Conservation (phyloP, 2,113 vertebrate genomes). For the Canis aureus region DNA sequence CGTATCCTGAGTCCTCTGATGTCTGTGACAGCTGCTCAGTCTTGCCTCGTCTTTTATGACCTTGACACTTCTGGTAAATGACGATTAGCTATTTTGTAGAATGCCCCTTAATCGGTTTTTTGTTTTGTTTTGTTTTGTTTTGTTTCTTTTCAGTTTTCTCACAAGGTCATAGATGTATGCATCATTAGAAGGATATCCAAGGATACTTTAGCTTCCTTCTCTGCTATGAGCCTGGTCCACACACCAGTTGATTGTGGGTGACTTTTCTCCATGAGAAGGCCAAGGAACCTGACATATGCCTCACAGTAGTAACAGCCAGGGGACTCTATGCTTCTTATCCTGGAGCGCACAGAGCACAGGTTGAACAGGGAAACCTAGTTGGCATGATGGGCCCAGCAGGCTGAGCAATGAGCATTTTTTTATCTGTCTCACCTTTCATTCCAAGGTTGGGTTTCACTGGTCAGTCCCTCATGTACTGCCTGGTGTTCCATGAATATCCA, state of each 20-base stretch:
- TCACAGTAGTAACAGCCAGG: no score
- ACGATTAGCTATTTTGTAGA: not conserved
- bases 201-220: not conserved
- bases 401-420: no score
- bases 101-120: not conserved
- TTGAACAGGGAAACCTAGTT: not conserved
- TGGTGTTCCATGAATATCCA: not conserved
- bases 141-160: not conserved
- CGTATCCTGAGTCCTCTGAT: not conserved
- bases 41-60: not conserved
- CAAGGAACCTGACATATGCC: no score
- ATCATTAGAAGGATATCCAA: not conserved
- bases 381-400: rapidly evolving
- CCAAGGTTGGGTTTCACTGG: no score
- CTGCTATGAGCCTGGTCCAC: not conserved
- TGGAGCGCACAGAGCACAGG: not conserved
- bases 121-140: no score
- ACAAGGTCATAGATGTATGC: rapidly evolving
- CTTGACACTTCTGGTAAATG: not conserved
- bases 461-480: not conserved
- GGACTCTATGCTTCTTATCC: rapidly evolving
- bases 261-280: not conserved
- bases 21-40: not conserved
- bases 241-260: not conserved
- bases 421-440: not conserved